Evolutionary conservation across 2,797 vertebrate genomes (phyloP).

Genomic region (Synaphobranchus kaupii): DNA sequence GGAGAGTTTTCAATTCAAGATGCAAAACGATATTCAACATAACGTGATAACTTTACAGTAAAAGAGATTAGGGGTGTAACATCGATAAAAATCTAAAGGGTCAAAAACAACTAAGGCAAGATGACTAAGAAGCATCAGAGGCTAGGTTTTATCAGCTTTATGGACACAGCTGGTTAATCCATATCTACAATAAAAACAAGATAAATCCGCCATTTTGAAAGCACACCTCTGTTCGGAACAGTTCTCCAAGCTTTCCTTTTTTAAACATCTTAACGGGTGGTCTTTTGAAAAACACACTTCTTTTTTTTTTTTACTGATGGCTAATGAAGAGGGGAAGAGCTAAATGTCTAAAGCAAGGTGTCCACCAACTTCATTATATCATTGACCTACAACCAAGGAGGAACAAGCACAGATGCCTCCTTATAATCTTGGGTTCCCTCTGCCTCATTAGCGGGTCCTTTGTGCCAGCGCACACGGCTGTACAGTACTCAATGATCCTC

Average conservation of each 20-base stretch:
- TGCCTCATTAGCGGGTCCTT: constrained; percentile 4
- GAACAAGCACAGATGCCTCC: background rate
- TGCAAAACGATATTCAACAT: background rate
- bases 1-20: background rate
- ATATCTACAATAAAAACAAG: background rate
- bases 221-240: background rate
- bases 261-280: background rate
- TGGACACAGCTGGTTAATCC: background rate
- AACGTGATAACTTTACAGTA: background rate
- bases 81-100: background rate
- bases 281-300: background rate
- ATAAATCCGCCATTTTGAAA: background rate
- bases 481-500: background rate
- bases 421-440: background rate
- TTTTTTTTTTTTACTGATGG: background rate
- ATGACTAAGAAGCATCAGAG: background rate
- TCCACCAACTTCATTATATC: constrained; percentile 1
- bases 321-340: background rate
- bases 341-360: background rate
- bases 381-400: background rate
- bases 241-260: background rate
- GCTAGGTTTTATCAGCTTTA: background rate
- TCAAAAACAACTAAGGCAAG: background rate
- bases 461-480: background rate
- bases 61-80: background rate